phyloP scores from a whole-genome alignment of 2,888 invertebrate species.

The Aleiodes leptofemur region DNA sequence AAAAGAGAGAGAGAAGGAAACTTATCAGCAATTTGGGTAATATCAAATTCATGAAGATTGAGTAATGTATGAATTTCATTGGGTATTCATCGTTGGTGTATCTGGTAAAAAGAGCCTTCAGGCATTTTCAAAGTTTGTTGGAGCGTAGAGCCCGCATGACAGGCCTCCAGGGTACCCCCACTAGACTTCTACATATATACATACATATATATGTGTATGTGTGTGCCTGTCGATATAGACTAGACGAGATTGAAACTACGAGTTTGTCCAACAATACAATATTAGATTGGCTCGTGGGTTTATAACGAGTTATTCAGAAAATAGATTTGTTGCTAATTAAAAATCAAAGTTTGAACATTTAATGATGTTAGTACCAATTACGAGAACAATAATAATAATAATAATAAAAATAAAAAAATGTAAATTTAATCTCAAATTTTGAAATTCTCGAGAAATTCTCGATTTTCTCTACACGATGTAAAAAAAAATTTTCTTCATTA shows the following conservation, averaged over 20 bases:
- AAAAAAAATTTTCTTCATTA: too few species aligned
- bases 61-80: conserved; percentile 25
- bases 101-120: conserved; percentile 1
- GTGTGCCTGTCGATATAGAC: conserved; percentile 14
- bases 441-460: too few species aligned
- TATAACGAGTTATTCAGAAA: conserved; percentile 23
- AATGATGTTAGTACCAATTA: too few species aligned
- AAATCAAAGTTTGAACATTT: too few species aligned
- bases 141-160: conserved; percentile 12
- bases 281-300: conserved; percentile 15
- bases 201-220: too few species aligned
- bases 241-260: conserved; percentile 25
- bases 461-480: too few species aligned
- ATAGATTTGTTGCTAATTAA: background rate
- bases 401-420: too few species aligned
- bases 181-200: background rate
- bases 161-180: conserved; percentile 11
- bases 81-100: conserved; percentile 17
- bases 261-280: conserved; percentile 26
- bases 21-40: conserved; percentile 1
- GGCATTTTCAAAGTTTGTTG: conserved; percentile 26
- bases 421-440: too few species aligned
- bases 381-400: too few species aligned
- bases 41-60: conserved; percentile 13
- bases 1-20: too few species aligned